Evolutionary conservation across 2,113 vertebrate genomes (phyloP).

Genomic region (Columbina picui): DNA sequence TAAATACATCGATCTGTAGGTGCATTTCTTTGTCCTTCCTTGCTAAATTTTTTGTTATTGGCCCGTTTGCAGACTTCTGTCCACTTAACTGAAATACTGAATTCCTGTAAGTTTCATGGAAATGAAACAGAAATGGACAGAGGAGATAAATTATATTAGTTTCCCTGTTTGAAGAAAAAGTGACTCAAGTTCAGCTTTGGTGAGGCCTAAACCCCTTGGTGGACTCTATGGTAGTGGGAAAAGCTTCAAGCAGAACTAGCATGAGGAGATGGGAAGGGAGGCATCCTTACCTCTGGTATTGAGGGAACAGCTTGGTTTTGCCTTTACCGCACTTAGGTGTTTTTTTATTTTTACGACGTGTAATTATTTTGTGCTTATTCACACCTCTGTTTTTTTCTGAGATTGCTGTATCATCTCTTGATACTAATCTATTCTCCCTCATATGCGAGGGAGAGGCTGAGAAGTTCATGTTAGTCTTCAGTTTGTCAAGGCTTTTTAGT

Average conservation of each 20-base stretch:
- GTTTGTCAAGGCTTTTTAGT: neutral
- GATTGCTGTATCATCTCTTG: neutral
- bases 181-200: neutral
- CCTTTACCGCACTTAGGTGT: neutral
- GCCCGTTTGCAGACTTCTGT: neutral
- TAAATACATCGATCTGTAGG: neutral
- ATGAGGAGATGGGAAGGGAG: neutral
- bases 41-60: neutral
- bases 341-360: neutral
- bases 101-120: neutral
- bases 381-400: neutral
- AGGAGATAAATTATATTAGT: neutral
- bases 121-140: neutral
- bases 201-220: neutral
- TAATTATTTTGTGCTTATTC: neutral
- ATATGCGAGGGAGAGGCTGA: neutral
- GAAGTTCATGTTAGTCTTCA: neutral
- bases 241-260: neutral
- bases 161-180: neutral
- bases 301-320: neutral
- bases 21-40: neutral
- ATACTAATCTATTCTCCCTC: neutral
- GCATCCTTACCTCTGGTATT: neutral
- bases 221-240: neutral
- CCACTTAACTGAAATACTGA: neutral